A percentile compares a stretch with the other conserved stretches of the same genome.
Evolutionary conservation across 2,888 invertebrate genomes (phyloP).

Genomic region (Drosophila mayaguana): DNA sequence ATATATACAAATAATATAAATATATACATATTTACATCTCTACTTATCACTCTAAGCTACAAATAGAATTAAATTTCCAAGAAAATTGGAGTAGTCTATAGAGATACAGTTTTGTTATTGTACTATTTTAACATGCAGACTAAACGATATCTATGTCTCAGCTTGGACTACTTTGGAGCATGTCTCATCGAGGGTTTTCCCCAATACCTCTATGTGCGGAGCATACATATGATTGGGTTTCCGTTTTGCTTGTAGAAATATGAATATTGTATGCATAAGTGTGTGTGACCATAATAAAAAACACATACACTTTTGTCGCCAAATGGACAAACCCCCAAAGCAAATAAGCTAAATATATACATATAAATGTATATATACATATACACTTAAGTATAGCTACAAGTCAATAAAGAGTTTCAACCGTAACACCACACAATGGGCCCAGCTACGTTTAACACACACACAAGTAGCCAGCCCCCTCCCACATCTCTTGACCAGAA

Average conservation of each 20-base stretch:
- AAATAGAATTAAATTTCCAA: slow-evolving; percentile 1
- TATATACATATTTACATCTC: neutral
- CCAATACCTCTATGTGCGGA: slow-evolving; percentile 30
- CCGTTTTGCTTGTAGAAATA: slow-evolving; percentile 58
- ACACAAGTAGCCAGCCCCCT: neutral
- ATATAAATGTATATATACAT: neutral
- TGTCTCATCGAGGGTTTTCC: slow-evolving; percentile 54
- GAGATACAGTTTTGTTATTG: neutral
- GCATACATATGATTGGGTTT: slow-evolving; percentile 56
- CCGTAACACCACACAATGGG: slow-evolving; percentile 26
- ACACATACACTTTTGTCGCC: slow-evolving; percentile 39
- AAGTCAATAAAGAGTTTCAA: slow-evolving; percentile 34
- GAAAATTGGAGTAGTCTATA: neutral
- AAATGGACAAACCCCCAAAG: slow-evolving; percentile 64
- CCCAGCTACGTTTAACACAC: neutral
- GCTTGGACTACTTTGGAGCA: slow-evolving; percentile 6
- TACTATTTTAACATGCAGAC: neutral
- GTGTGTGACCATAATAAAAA: slow-evolving; percentile 36
- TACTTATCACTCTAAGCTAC: neutral
- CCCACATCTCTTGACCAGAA: slow-evolving; percentile 2
- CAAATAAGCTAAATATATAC: slow-evolving; percentile 47
- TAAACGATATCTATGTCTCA: neutral
- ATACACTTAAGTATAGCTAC: slow-evolving; percentile 1
- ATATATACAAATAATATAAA: neutral
- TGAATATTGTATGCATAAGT: slow-evolving; percentile 5